Evolutionary conservation across 2,888 invertebrate species (phyloP).

Genomic region (Euplexia lucipara): DNA sequence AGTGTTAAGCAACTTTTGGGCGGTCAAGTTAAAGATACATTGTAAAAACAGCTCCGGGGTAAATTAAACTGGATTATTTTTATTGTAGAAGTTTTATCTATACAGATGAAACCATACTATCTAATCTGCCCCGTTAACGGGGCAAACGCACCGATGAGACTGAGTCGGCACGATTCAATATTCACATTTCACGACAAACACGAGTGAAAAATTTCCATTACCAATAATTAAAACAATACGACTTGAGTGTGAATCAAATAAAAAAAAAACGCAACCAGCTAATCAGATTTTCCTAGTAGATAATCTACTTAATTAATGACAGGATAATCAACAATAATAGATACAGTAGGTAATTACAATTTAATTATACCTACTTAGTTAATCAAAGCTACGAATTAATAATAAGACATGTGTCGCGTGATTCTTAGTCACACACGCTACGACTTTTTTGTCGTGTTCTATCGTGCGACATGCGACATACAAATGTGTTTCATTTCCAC

Average conservation of each 20-base stretch:
- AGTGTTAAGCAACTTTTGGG: no score
- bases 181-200: not conserved
- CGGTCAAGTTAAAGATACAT: no score
- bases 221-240: not conserved
- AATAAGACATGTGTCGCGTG: slow-evolving; percentile 15
- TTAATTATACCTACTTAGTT: slow-evolving; percentile 30
- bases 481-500: slow-evolving; percentile 19
- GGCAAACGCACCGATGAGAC: no score
- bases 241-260: not conserved
- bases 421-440: slow-evolving; percentile 5
- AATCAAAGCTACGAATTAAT: slow-evolving; percentile 11
- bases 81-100: no score
- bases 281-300: slow-evolving; percentile 29
- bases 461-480: slow-evolving; percentile 38
- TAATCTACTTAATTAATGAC: slow-evolving; percentile 31
- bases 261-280: slow-evolving; percentile 2
- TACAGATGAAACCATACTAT: no score
- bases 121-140: no score
- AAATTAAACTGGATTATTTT: no score
- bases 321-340: slow-evolving; percentile 22
- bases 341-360: slow-evolving; percentile 27
- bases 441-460: slow-evolving; percentile 27
- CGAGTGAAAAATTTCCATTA: not conserved
- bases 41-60: no score
- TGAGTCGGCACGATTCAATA: no score